phyloP scores from a whole-genome alignment of 2,797 vertebrate species.

The Sebastes matsubarae region DNA sequence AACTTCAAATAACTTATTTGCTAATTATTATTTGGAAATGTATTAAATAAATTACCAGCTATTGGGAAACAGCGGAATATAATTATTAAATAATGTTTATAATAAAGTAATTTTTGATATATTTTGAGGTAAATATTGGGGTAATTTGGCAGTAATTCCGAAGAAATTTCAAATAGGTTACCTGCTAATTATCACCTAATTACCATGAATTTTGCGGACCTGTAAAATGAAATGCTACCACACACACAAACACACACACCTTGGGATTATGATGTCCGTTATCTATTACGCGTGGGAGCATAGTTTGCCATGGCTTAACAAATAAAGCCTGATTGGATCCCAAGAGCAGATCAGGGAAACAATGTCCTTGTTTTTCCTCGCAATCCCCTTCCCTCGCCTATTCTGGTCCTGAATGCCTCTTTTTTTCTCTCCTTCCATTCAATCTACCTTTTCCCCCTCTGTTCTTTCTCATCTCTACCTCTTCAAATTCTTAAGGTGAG shows the following conservation, averaged over 20 bases:
- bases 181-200: too few species aligned
- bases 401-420: not conserved
- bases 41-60: too few species aligned
- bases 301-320: conserved; percentile 55
- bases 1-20: too few species aligned
- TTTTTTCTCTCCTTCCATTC: not conserved
- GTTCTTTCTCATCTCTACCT: not conserved
- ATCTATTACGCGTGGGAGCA: conserved; percentile 45
- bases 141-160: too few species aligned
- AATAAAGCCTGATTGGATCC: conserved; percentile 63
- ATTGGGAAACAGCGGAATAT: too few species aligned
- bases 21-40: too few species aligned
- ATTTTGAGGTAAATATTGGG: too few species aligned
- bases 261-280: conserved; percentile 41
- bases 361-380: conserved; percentile 26
- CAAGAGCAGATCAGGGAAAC: conserved; percentile 38
- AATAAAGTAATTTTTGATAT: too few species aligned
- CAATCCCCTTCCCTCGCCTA: conserved; percentile 3
- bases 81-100: too few species aligned
- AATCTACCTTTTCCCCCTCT: not conserved
- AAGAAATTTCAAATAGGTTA: too few species aligned
- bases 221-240: too few species aligned
- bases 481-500: conserved; percentile 81
- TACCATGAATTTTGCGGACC: too few species aligned
- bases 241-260: conserved; percentile 18